A percentile compares a stretch with the other conserved stretches of the same genome.
phyloP scores from a whole-genome alignment of 2,888 invertebrate species.

The Caenorhabditis auriculariae region DNA sequence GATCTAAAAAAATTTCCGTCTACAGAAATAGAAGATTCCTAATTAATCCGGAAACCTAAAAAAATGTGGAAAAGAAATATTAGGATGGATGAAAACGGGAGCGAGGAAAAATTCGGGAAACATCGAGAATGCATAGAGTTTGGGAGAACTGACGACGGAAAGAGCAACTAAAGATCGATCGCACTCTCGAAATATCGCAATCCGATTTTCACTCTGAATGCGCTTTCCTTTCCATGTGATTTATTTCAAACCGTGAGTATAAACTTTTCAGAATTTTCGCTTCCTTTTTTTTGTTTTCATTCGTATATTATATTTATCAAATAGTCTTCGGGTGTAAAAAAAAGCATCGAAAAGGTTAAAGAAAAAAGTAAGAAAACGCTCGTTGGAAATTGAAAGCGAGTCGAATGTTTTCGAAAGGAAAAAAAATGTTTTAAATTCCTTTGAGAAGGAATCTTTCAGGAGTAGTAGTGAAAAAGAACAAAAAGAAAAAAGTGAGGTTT shows the following conservation, averaged over 20 bases:
- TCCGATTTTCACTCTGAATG: too few species aligned
- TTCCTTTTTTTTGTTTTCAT: background rate
- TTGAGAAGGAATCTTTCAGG: background rate
- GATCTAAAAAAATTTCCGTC: too few species aligned
- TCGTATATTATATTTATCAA: background rate
- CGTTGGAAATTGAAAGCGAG: background rate
- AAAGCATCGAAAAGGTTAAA: background rate
- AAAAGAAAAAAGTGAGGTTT: too few species aligned
- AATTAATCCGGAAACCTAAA: too few species aligned
- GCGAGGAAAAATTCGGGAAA: too few species aligned
- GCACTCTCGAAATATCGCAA: too few species aligned
- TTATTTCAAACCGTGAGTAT: background rate
- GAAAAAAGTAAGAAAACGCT: background rate
- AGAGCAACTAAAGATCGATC: too few species aligned
- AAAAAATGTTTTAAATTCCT: background rate
- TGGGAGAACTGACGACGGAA: too few species aligned
- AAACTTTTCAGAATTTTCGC: background rate
- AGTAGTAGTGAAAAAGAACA: background rate
- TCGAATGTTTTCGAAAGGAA: background rate
- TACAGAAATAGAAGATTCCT: too few species aligned
- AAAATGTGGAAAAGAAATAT: too few species aligned
- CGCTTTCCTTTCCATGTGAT: background rate
- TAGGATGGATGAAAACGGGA: too few species aligned
- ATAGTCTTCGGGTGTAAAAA: background rate
- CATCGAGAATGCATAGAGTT: too few species aligned